These are phyloP conservation scores for Pseudocheirus occidentalis DNA, from an alignment of 2,797 vertebrate genomes.

Conservation along the genomic window DNA sequence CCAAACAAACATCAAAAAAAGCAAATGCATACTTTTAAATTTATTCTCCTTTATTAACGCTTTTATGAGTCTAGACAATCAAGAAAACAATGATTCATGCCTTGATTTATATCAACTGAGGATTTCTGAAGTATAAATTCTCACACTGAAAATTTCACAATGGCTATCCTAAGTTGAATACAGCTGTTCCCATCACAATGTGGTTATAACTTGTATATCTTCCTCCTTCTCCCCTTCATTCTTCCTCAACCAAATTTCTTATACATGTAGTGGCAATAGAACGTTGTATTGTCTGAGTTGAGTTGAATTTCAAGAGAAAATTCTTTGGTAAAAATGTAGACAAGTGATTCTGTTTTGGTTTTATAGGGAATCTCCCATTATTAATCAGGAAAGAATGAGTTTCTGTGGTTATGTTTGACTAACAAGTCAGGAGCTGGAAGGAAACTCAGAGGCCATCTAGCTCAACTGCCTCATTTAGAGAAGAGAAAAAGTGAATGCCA, in stretches of 20 bases:
- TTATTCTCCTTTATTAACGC: neutral
- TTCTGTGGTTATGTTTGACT: neutral
- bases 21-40: neutral
- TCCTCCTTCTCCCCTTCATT: neutral
- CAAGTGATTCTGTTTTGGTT: neutral
- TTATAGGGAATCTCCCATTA: slow-evolving; percentile 35
- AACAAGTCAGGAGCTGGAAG: neutral
- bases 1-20: neutral
- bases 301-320: neutral
- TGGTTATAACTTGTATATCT: neutral
- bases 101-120: neutral
- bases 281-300: neutral
- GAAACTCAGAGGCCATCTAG: neutral
- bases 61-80: neutral
- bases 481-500: neutral
- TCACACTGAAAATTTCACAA: neutral
- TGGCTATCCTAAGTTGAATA: neutral
- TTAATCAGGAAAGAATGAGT: neutral
- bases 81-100: neutral
- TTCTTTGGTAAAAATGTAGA: neutral
- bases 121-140: neutral
- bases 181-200: neutral
- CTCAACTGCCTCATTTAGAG: neutral
- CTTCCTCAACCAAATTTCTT: neutral
- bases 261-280: neutral